These are phyloP conservation scores for Istiophorus platypterus DNA, from an alignment of 2,113 vertebrate genomes.

Conservation along the genomic window DNA sequence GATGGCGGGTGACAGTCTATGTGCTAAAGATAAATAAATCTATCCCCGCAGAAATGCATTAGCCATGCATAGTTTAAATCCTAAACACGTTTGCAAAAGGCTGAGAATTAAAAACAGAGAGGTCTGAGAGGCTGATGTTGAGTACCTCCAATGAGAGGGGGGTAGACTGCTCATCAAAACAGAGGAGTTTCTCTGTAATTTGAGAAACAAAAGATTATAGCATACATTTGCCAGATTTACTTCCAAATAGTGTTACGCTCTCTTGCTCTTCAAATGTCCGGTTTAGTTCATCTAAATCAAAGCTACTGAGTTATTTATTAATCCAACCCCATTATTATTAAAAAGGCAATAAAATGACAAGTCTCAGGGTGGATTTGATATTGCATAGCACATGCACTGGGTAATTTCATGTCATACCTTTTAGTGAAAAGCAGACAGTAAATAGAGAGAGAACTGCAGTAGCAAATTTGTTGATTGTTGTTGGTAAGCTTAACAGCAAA, in stretches of 20 bases:
- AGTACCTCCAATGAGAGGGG: constrained; percentile 42
- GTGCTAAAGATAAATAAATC: constrained; percentile 56
- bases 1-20: constrained; percentile 25
- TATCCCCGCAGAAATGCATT: constrained; percentile 52
- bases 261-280: constrained; percentile 33
- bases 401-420: constrained; percentile 30
- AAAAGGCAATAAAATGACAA: constrained; percentile 17
- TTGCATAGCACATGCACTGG: background rate
- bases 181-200: constrained; percentile 51
- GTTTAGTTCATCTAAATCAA: constrained; percentile 13
- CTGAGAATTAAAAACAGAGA: constrained; percentile 38
- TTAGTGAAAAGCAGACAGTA: constrained; percentile 47
- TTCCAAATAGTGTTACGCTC: constrained; percentile 29
- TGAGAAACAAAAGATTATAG: constrained; percentile 57
- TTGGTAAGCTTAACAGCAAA: constrained; percentile 74
- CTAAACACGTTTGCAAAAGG: constrained; percentile 39
- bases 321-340: background rate
- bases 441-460: constrained; percentile 51
- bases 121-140: constrained; percentile 47
- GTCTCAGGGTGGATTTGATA: background rate
- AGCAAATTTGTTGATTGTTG: constrained; percentile 63
- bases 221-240: constrained; percentile 47
- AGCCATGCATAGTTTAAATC: constrained; percentile 56
- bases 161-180: constrained; percentile 57
- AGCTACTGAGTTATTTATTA: background rate